These are phyloP conservation scores for Ictalurus furcatus DNA, from an alignment of 2,113 vertebrate genomes.

Conservation along the genomic window DNA sequence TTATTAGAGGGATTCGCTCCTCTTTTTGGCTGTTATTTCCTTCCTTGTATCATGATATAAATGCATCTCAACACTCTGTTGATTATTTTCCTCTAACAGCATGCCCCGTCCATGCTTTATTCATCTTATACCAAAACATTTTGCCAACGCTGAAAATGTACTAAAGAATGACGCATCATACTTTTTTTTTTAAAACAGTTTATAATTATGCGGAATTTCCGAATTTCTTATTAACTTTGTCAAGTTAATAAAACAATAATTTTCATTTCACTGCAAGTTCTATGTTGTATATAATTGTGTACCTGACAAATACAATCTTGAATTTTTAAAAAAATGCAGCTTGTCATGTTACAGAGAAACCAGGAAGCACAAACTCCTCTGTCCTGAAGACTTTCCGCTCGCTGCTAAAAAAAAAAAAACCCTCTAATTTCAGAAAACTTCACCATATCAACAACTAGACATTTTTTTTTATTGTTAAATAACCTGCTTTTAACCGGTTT, in stretches of 20 bases:
- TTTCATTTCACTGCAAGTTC: too few species aligned
- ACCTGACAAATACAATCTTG: too few species aligned
- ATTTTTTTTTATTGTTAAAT: background rate
- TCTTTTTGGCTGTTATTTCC: constrained; percentile 28
- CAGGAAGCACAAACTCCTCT: too few species aligned
- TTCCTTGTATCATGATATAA: constrained; percentile 17
- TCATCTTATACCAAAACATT: background rate
- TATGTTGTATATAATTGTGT: too few species aligned
- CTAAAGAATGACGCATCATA: background rate
- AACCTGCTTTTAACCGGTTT: background rate
- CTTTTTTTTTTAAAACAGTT: background rate
- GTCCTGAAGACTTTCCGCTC: too few species aligned
- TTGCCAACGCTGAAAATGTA: background rate
- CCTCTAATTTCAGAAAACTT: too few species aligned
- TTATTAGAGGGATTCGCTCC: constrained; percentile 24
- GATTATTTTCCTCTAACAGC: background rate
- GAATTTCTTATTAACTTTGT: too few species aligned
- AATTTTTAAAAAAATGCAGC: too few species aligned
- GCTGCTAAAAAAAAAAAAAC: too few species aligned
- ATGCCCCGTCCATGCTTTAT: background rate
- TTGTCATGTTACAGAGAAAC: too few species aligned
- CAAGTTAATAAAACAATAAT: background rate
- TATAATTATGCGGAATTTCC: background rate
- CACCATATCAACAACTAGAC: too few species aligned
- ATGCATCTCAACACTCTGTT: background rate